A percentile compares a stretch with the other conserved stretches of the same genome.
Evolutionary conservation across 2,888 invertebrate species (phyloP).

Genomic region (Charanyca ferruginea): DNA sequence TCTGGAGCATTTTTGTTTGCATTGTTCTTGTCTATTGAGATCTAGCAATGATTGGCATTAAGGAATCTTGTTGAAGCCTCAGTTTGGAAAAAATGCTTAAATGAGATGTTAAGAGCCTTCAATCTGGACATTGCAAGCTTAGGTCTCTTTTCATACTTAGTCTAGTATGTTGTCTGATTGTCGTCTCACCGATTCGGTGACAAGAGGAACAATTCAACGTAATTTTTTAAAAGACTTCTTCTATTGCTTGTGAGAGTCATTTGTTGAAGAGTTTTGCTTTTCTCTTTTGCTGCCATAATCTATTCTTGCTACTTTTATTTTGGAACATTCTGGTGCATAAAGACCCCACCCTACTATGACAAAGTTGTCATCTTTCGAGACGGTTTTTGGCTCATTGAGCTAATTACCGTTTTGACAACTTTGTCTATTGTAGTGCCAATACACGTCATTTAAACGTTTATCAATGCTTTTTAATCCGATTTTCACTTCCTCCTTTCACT

Average conservation of each 20-base stretch:
- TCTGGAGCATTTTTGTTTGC: constrained; percentile 16
- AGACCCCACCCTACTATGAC: not conserved
- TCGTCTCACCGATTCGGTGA: constrained; percentile 7
- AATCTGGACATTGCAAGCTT: constrained; percentile 10
- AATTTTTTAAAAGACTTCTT: constrained; percentile 6
- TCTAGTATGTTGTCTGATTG: constrained; percentile 35
- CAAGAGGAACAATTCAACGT: constrained; percentile 12
- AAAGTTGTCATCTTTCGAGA: constrained; percentile 14
- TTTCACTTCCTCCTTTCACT: constrained; percentile 5
- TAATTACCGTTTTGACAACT: not conserved
- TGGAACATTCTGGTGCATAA: constrained; percentile 1
- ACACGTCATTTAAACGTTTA: not conserved
- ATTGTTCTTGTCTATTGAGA: not conserved
- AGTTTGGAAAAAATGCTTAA: not conserved
- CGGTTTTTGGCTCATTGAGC: constrained; percentile 6
- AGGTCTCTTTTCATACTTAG: not conserved
- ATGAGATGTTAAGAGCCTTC: not conserved
- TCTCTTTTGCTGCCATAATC: not conserved
- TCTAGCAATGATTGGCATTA: constrained; percentile 2
- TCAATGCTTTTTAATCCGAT: constrained; percentile 29
- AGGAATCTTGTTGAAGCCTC: constrained; percentile 5
- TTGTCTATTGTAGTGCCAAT: not conserved
- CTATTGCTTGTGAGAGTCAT: not conserved
- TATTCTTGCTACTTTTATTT: constrained; percentile 7
- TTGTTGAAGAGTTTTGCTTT: constrained; percentile 18